Base-by-base conservation (phyloP, 2,113 vertebrate genomes). In the Maccullochella peelii region DNA sequence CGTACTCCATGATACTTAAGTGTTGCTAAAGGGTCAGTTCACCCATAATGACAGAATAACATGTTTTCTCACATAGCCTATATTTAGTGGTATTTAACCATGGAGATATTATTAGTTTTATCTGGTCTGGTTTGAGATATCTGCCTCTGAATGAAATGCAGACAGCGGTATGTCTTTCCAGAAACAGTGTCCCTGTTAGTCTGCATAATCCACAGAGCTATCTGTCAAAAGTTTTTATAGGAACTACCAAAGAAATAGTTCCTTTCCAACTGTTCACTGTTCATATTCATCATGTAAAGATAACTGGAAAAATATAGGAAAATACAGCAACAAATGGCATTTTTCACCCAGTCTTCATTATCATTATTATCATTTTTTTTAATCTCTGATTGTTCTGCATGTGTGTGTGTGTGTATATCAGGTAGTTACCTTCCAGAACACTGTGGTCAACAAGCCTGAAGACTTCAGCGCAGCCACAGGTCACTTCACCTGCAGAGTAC, bases 401-500 rank as follows among this genome's bases (percentile, higher is more conserved):
- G 44, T 55, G 25, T 68, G 7, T 40, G 2, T 62, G 20, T 78
- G 73, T 70, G 20, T 70, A 1, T 21, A 2, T 67, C 38, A 91
- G 88, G 5, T 0, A 6, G 36, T 93, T 30, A 90, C 63, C 33
- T 91, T 25, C 47, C 68, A 89, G 49, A 2, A 0, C 0, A 16
- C 25, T 3, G n/a, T 75, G 52, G 69, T 93, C 54, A 91, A 91
- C 78, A 71, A 1, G 1, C 50, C 11, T 0, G 18, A 1, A 0
- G 33, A 89, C 63, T 80, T 92, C 14, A 23, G 25, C 55, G 1
- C 2, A 2, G 16, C 0, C 59, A 81, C 75, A 0, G 88, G 91
- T 5, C 0, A 8, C 1, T 93, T 93, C 82, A 84, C 42, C 58
- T 93, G 92, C 85, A 87, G 50, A 6, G 7, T 57, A 15, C 0